Evolutionary conservation across 2,113 vertebrate genomes (phyloP).

Genomic region (Labrus mixtus): DNA sequence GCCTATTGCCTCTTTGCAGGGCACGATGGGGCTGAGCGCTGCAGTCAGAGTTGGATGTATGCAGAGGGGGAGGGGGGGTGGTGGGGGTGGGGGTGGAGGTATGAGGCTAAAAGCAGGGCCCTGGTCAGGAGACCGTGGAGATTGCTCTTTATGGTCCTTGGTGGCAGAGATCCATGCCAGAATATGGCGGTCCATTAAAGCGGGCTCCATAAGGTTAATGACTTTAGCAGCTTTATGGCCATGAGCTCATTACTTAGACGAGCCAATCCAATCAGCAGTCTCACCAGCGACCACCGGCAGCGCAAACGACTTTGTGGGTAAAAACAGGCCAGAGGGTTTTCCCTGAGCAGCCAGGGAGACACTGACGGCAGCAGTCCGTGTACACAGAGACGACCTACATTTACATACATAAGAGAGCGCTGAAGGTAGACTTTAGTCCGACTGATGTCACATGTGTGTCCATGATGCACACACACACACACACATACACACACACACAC

Average conservation of each 20-base stretch:
- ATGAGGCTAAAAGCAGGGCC: slow-evolving; percentile 54
- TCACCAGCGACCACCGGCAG: slow-evolving; percentile 44
- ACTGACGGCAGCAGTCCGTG: slow-evolving; percentile 6
- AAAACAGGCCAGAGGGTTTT: slow-evolving; percentile 50
- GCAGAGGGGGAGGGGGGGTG: too few species aligned
- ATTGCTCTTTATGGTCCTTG: slow-evolving; percentile 70
- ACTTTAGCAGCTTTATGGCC: slow-evolving; percentile 77
- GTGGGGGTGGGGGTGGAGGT: slow-evolving; percentile 54
- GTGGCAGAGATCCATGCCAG: slow-evolving; percentile 47
- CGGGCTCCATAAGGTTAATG: slow-evolving; percentile 75
- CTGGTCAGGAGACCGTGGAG: slow-evolving; percentile 49
- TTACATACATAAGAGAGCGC: background rate
- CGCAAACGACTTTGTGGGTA: slow-evolving; percentile 53
- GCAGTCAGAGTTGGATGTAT: slow-evolving; percentile 47
- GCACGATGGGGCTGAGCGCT: slow-evolving; percentile 33
- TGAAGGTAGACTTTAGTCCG: background rate
- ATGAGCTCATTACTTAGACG: slow-evolving; percentile 75
- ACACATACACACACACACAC: background rate
- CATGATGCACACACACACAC: background rate
- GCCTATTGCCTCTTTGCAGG: slow-evolving; percentile 53
- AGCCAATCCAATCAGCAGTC: slow-evolving; percentile 74
- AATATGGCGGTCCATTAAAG: slow-evolving; percentile 70
- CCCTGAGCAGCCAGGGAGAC: slow-evolving; percentile 7
- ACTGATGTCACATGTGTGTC: background rate
- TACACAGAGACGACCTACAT: background rate